phyloP scores from a whole-genome alignment of 1,140 invertebrate species.

The Anadara kagoshimensis region DNA sequence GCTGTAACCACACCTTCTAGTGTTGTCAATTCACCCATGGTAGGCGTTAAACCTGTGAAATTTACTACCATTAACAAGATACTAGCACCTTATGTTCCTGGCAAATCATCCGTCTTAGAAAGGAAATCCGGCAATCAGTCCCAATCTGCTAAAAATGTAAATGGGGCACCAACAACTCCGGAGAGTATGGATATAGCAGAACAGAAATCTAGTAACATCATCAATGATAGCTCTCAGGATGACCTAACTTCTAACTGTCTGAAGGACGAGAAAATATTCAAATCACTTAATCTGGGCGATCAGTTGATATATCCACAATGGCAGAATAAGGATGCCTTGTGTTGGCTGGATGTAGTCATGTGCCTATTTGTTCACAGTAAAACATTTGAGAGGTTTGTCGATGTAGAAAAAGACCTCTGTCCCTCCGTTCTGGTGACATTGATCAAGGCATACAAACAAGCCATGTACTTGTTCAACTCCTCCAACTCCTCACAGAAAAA shows the following conservation, averaged over 20 bases:
- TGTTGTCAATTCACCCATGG: background rate
- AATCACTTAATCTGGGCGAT: background rate
- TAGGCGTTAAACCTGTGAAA: background rate
- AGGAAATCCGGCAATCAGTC: background rate
- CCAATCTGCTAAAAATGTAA: background rate
- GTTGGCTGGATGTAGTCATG: conserved; percentile 70
- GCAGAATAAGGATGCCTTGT: conserved; percentile 69
- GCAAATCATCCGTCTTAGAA: background rate
- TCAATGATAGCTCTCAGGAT: background rate
- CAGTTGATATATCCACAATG: conserved; percentile 54
- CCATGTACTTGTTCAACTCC: conserved; percentile 46
- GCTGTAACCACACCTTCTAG: background rate
- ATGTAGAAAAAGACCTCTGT: conserved; percentile 29
- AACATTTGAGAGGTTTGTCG: conserved; percentile 38
- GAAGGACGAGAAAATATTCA: background rate
- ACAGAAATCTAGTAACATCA: background rate
- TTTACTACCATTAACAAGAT: background rate
- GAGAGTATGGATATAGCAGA: background rate
- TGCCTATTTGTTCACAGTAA: conserved; percentile 63
- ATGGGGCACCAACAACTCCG: background rate
- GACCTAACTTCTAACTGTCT: background rate
- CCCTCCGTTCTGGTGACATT: conserved; percentile 54
- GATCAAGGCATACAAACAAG: conserved; percentile 60
- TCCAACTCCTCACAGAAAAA: conserved; percentile 16
- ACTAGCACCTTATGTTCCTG: background rate